Evolutionary conservation across 2,113 vertebrate genomes (phyloP), one percentile per base, ranked within the genome.

Genomic region (Amblyornis subalaris): DNA sequence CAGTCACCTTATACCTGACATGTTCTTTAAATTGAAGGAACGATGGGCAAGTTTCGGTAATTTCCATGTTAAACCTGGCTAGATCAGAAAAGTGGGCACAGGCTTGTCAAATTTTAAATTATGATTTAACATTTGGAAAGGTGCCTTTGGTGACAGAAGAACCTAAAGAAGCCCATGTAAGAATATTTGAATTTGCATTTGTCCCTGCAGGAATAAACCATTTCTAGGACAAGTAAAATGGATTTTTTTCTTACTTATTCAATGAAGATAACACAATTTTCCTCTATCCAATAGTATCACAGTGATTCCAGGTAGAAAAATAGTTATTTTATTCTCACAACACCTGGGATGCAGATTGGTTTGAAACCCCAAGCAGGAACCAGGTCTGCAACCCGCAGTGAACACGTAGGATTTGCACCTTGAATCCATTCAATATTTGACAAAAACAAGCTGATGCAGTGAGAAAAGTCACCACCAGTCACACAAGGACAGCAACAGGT

Each of bases 401-500:
- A 53, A 53, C 7, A 2, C 1, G 2, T 35, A 9, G 22, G 35
- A 62, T 47, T 26, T 42, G 29, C 13, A 35, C 14, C 2, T 40
- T 14, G 26, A 38, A 64, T 69, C 0, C 0, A 62, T 31, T 51
- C 55, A 26, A 0, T 2, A 44, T 45, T 29, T 48, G 42, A 48
- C 20, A 28, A 60, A 50, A 26, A 20, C 11, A 21, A 64, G 31
- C 13, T 54, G 28, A 64, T 0, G 5, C 23, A 44, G 20, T 4
- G 53, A 64, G 66, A 62, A 62, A 67, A 64, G 53, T 12, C 60
- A 67, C 12, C 1, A 1, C 4, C 22, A 38, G 60, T 17, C 38
- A 67, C 16, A 47, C 3, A 25, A 31, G 10, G 26, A 48, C n/a
- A 78, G 71, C 29, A 40, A 47, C 2, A 57, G 7, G 9, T 19